These are phyloP conservation scores for Falco punctatus DNA, from an alignment of 2,113 vertebrate genomes.

Conservation along the genomic window DNA sequence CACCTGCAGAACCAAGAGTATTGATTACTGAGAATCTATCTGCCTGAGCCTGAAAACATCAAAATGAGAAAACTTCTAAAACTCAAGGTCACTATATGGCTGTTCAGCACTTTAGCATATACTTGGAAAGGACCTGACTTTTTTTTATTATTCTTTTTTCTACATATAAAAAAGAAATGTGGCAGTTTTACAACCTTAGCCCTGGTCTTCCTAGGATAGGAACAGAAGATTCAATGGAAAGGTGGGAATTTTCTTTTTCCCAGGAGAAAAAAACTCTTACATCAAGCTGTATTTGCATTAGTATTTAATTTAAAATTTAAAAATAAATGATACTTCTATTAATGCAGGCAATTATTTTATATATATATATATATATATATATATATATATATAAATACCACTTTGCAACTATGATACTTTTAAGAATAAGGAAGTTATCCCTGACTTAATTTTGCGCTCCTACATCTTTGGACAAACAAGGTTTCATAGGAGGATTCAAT, in stretches of 20 bases:
- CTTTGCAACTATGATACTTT: neutral
- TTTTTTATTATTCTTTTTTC: neutral
- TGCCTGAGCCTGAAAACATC: neutral
- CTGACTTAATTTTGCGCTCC: neutral
- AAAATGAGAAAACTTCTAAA: neutral
- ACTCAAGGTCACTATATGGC: neutral
- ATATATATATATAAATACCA: neutral
- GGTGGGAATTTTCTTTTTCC: neutral
- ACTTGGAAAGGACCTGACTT: neutral
- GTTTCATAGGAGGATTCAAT: neutral
- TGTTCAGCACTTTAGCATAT: neutral
- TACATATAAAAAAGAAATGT: neutral
- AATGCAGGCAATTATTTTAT: neutral
- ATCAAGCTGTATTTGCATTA: neutral
- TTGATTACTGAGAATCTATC: neutral
- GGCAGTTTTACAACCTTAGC: neutral
- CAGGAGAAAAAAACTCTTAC: neutral
- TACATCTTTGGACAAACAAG: neutral
- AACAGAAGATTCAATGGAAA: neutral
- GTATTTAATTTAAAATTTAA: neutral
- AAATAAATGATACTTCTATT: neutral
- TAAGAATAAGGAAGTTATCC: neutral
- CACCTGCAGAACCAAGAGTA: neutral
- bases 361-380: too few species aligned
- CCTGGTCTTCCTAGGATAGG: neutral